Percentiles rank a stretch among this genome's conserved stretches.
Evolutionary conservation across 2,797 vertebrate genomes (phyloP).

Genomic region (Calcarius lapponicus): DNA sequence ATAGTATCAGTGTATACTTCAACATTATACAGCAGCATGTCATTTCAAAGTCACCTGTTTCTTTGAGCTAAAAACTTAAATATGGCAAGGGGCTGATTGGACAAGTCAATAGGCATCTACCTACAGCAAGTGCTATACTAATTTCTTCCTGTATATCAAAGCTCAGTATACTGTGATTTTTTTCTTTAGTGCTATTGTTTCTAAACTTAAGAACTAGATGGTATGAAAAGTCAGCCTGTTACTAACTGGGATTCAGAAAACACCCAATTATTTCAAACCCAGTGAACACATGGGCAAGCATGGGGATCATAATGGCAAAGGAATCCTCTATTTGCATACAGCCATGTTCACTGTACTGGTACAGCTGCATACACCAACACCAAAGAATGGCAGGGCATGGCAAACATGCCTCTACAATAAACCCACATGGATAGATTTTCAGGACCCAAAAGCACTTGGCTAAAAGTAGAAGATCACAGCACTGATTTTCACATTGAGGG

Average conservation of each 20-base stretch:
- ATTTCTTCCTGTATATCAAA: neutral
- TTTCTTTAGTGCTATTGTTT: neutral
- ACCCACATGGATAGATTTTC: neutral
- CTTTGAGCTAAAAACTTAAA: neutral
- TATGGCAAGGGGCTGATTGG: neutral
- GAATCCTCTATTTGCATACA: neutral
- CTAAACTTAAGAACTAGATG: neutral
- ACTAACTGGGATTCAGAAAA: neutral
- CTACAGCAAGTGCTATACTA: neutral
- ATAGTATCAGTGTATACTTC: neutral
- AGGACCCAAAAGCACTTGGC: neutral
- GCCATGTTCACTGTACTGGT: fast-evolving
- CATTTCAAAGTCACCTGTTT: neutral
- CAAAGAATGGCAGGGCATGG: neutral
- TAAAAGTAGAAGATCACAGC: neutral
- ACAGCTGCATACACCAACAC: neutral
- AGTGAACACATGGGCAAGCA: fast-evolving
- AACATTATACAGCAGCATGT: neutral
- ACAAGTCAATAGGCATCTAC: neutral
- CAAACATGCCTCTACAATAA: neutral
- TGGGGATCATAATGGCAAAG: neutral
- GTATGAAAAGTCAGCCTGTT: neutral
- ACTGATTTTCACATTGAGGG: neutral
- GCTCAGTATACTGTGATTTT: neutral
- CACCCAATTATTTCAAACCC: neutral